Evolutionary conservation across 2,113 vertebrate species (phyloP).

Genomic region (Melanostigma gelatinosum): DNA sequence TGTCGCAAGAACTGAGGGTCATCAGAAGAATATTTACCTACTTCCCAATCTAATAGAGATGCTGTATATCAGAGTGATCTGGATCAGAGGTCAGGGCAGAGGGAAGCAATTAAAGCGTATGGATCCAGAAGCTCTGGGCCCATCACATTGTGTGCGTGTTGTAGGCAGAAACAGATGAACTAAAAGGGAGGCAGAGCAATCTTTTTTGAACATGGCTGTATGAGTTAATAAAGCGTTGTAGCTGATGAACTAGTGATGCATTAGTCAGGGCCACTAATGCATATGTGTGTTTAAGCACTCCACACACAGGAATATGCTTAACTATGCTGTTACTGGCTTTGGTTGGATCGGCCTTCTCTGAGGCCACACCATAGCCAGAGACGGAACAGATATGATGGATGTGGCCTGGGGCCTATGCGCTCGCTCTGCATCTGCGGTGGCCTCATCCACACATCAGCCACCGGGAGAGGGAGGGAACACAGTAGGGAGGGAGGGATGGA

Average conservation of each 20-base stretch:
- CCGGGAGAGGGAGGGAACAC: slow-evolving; percentile 49
- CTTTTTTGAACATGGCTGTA: slow-evolving; percentile 66
- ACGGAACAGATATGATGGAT: slow-evolving; percentile 79
- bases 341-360: slow-evolving; percentile 53
- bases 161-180: slow-evolving; percentile 64
- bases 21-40: slow-evolving; percentile 87
- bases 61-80: slow-evolving; percentile 83
- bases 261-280: slow-evolving; percentile 32
- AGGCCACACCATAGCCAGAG: slow-evolving; percentile 70
- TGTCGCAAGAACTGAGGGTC: slow-evolving; percentile 78
- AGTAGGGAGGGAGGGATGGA: slow-evolving; percentile 41
- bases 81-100: slow-evolving; percentile 83
- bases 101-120: slow-evolving; percentile 84
- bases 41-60: slow-evolving; percentile 85
- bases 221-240: slow-evolving; percentile 71
- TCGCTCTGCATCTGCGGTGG: slow-evolving; percentile 72
- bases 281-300: background rate
- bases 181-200: slow-evolving; percentile 56
- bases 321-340: slow-evolving; percentile 39
- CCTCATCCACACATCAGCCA: slow-evolving; percentile 77
- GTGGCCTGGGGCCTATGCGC: slow-evolving; percentile 73
- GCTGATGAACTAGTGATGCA: slow-evolving; percentile 55
- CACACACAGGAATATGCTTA: background rate
- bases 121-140: slow-evolving; percentile 72
- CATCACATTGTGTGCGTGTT: slow-evolving; percentile 67